A percentile compares a stretch with the other conserved stretches of the same genome.
Evolutionary conservation across 2,113 vertebrate genomes (phyloP).

Genomic region (Boleophthalmus pectinirostris): DNA sequence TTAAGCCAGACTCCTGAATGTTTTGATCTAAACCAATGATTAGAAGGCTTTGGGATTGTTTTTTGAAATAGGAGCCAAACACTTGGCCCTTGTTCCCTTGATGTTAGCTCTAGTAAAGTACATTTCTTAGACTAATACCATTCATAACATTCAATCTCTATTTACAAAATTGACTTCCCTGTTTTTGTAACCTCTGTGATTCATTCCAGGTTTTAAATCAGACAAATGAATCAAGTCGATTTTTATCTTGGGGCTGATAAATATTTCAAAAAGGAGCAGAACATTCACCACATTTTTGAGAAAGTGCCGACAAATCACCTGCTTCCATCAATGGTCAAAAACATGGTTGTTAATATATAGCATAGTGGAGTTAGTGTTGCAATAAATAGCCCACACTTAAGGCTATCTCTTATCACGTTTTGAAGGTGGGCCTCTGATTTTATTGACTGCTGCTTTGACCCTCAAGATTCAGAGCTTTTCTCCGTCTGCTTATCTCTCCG

Average conservation of each 20-base stretch:
- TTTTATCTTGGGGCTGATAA: slow-evolving; percentile 3
- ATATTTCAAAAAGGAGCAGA: slow-evolving; percentile 25
- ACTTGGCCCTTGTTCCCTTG: slow-evolving; percentile 37
- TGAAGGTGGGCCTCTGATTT: slow-evolving; percentile 56
- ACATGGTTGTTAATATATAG: slow-evolving; percentile 28
- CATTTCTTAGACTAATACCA: slow-evolving; percentile 28
- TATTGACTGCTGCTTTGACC: slow-evolving; percentile 72
- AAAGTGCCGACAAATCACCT: slow-evolving; percentile 44
- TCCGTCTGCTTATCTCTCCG: slow-evolving; percentile 56
- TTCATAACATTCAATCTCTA: slow-evolving; percentile 10
- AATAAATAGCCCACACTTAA: slow-evolving; percentile 55
- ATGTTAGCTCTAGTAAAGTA: slow-evolving; percentile 29
- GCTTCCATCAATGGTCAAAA: slow-evolving; percentile 47
- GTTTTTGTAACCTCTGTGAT: slow-evolving; percentile 13
- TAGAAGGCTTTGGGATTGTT: slow-evolving; percentile 52
- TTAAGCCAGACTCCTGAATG: slow-evolving; percentile 58
- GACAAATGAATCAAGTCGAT: slow-evolving; percentile 13
- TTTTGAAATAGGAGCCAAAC: slow-evolving; percentile 55
- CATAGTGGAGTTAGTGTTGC: slow-evolving; percentile 37
- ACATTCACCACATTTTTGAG: slow-evolving; percentile 17
- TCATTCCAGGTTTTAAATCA: slow-evolving; percentile 18
- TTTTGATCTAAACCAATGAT: slow-evolving; percentile 66
- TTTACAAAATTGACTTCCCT: slow-evolving; percentile 17
- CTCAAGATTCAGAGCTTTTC: slow-evolving; percentile 54
- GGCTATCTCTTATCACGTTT: slow-evolving; percentile 60